These are phyloP conservation scores for Mayetiola destructor DNA, from an alignment of 2,888 invertebrate species.

Conservation along the genomic window DNA sequence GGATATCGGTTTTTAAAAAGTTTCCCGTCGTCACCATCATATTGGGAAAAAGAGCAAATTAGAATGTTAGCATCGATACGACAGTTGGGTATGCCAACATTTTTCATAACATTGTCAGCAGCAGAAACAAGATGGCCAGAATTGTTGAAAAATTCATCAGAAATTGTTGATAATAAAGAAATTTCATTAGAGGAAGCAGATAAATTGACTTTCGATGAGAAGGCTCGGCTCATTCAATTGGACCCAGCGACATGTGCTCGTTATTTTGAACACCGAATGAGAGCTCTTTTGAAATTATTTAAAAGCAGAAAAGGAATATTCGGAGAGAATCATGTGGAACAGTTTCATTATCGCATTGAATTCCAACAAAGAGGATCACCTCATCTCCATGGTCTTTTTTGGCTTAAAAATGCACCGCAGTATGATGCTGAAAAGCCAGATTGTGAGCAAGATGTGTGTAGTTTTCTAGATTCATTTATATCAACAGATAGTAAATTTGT, in stretches of 20 bases:
- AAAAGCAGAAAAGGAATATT: constrained; percentile 16
- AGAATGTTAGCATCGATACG: constrained; percentile 15
- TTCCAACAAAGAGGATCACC: constrained; percentile 22
- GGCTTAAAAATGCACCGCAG: constrained; percentile 17
- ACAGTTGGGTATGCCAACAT: constrained; percentile 13
- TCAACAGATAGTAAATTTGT: too few relatives aligned
- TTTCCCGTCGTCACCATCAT: constrained; percentile 19
- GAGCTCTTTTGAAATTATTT: constrained; percentile 14
- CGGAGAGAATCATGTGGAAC: constrained; percentile 16
- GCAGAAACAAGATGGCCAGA: constrained; percentile 19
- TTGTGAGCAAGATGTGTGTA: not conserved
- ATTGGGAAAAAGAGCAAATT: constrained; percentile 22
- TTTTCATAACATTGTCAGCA: constrained; percentile 15
- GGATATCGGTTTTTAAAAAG: constrained; percentile 19
- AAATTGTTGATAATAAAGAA: constrained; percentile 12
- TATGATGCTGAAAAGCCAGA: constrained; percentile 7
- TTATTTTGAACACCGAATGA: constrained; percentile 15
- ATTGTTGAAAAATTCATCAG: constrained; percentile 16
- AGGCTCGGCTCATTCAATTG: constrained; percentile 19
- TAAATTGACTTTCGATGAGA: constrained; percentile 16
- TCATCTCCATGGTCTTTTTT: constrained; percentile 19
- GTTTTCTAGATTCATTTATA: constrained; percentile 19
- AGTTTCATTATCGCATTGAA: constrained; percentile 21
- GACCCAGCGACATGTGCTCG: constrained; percentile 23
- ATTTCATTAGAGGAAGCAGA: constrained; percentile 18